These are phyloP conservation scores for Rhimphoctona megacephalus DNA, from an alignment of 2,888 invertebrate species.

Conservation along the genomic window DNA sequence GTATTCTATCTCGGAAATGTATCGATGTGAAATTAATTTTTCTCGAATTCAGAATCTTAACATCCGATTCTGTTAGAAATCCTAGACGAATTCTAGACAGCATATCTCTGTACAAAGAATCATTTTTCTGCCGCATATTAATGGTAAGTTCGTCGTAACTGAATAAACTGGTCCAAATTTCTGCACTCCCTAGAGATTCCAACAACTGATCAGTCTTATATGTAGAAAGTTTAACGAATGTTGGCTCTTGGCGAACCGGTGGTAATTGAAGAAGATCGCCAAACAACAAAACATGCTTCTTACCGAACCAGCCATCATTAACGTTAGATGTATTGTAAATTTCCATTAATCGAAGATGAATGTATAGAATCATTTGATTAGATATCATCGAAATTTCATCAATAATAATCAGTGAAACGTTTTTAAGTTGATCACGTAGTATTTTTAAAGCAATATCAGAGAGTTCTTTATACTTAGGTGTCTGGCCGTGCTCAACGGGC, in stretches of 20 bases:
- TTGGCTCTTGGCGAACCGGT: constrained; percentile 76
- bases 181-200: constrained; percentile 68
- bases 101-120: constrained; percentile 69
- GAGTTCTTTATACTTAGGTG: no score
- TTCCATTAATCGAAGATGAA: no score
- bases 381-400: no score
- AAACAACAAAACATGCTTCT: no score
- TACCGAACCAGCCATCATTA: background rate
- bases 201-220: constrained; percentile 71
- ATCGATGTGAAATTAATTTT: constrained; percentile 21
- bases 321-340: background rate
- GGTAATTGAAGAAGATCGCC: constrained; percentile 71
- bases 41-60: constrained; percentile 32
- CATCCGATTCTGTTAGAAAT: constrained; percentile 28
- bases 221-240: constrained; percentile 73
- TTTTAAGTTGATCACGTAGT: no score
- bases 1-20: constrained; percentile 59
- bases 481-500: no score
- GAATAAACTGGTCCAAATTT: constrained; percentile 75
- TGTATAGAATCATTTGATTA: no score
- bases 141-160: constrained; percentile 72
- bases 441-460: no score
- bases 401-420: no score
- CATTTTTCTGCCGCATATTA: constrained; percentile 50
- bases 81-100: constrained; percentile 59